Evolutionary conservation across 1,140 invertebrate species (phyloP).

Genomic region (Theocolax elegans): DNA sequence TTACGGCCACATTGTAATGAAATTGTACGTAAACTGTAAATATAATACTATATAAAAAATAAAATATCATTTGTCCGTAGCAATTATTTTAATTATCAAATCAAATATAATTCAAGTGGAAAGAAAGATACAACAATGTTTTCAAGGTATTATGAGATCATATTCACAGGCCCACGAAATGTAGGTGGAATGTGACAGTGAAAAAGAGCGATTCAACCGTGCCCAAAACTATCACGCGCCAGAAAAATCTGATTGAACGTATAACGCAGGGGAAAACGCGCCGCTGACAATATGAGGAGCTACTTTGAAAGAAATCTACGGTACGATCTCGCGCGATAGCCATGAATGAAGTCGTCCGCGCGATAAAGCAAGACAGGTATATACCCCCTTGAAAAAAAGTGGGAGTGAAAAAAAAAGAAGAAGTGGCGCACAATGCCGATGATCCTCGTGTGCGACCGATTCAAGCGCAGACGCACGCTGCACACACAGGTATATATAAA

Average conservation of each 20-base stretch:
- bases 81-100: too few species aligned
- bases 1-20: too few species aligned
- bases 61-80: too few species aligned
- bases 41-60: too few species aligned
- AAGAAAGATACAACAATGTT: too few species aligned
- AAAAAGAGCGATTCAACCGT: not conserved
- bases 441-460: slow-evolving; percentile 37
- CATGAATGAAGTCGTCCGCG: slow-evolving; percentile 36
- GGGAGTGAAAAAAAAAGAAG: slow-evolving; percentile 35
- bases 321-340: not conserved
- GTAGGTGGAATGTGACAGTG: not conserved
- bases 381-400: slow-evolving; percentile 23
- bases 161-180: not conserved
- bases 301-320: slow-evolving; percentile 8
- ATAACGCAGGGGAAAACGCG: not conserved
- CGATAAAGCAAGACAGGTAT: slow-evolving; percentile 38
- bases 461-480: slow-evolving; percentile 16
- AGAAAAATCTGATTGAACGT: slow-evolving; percentile 31
- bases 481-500: slow-evolving; percentile 46
- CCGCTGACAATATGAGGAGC: slow-evolving; percentile 26
- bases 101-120: too few species aligned
- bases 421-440: slow-evolving; percentile 38
- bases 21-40: too few species aligned
- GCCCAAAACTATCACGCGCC: not conserved
- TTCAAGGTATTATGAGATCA: too few species aligned